Base-by-base conservation (phyloP, 2,113 vertebrate species). In the Tinamus guttatus region DNA sequence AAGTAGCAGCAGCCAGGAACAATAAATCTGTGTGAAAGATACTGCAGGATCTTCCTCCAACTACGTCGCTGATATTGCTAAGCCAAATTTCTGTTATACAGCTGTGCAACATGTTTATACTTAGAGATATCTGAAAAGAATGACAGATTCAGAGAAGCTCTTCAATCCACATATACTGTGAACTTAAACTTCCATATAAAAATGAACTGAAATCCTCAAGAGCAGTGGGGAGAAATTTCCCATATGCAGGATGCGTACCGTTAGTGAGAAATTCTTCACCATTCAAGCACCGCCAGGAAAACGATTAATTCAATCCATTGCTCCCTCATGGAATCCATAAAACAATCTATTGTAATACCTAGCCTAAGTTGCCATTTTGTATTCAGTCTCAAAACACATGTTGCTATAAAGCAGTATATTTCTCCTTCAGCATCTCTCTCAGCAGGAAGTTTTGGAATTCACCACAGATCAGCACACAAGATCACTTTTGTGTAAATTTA, bases 401-500 rank as follows among this genome's bases (percentile, higher is more conserved):
- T 41, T 51, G 41, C 7, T 94, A 69, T 64, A 6, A 87, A 85
- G 82, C 14, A 62, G 40, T 11, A 16, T 62, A 12, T 47, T 79
- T 77, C 43, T 68, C 40, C 28, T 91, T 52, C 52, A 24, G 30
- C 34, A 28, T 28, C 70, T 58, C 36, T 52, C 64, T 36, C 70
- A 77, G 62, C 8, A 87, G 85, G 34, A 89, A 76, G 43, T 52
- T 56, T n/a, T 40, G 79, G 62, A 65, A 89, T 82, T 82, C 75
- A 85, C 78, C 81, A 93, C 0, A 0, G 47, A 58, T 25, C 58
- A 69, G 65, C 15, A n/a, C 13, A 13, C 11, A 60, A 54, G 51
- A 76, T 3, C 21, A 14, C 74, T 82, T 63, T 6, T 18, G 18
- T 8, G 51, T 20, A 51, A 71, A 62, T 56, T 73, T 27, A 89